A percentile compares a stretch with the other conserved stretches of the same genome.
Evolutionary conservation across 2,888 invertebrate genomes (phyloP).

Genomic region (Sesia apiformis): DNA sequence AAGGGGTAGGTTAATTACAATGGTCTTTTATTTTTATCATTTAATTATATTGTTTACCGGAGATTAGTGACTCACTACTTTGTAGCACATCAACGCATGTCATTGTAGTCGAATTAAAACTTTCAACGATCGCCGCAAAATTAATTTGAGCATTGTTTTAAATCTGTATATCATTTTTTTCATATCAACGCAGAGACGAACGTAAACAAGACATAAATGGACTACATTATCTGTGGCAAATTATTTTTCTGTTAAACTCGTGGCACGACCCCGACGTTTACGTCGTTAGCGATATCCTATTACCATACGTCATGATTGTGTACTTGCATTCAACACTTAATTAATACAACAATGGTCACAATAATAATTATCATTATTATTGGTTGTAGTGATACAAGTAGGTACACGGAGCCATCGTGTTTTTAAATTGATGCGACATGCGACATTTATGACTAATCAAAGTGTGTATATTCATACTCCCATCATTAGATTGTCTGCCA

Average conservation of each 20-base stretch:
- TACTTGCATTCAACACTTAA: no score
- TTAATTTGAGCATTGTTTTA: background rate
- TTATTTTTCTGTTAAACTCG: constrained; percentile 62
- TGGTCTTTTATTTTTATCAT: constrained; percentile 7
- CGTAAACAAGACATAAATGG: constrained; percentile 44
- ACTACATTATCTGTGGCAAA: constrained; percentile 56
- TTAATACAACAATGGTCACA: no score
- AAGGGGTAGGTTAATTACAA: constrained; percentile 28
- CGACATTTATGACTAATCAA: no score
- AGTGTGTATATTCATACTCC: no score
- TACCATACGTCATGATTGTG: no score
- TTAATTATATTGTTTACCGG: background rate
- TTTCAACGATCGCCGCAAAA: background rate
- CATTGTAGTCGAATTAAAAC: background rate
- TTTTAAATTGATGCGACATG: no score
- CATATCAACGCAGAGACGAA: constrained; percentile 4
- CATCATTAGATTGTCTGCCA: no score
- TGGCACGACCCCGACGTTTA: constrained; percentile 40
- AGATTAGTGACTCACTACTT: background rate
- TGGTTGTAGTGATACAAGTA: no score
- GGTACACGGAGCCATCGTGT: no score
- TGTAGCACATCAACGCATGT: background rate
- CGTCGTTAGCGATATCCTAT: background rate
- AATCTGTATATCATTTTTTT: background rate
- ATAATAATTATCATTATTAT: no score